A percentile compares a stretch with the other conserved stretches of the same genome.
Evolutionary conservation across 2,113 vertebrate genomes (phyloP).

Genomic region (Pelobates fuscus): DNA sequence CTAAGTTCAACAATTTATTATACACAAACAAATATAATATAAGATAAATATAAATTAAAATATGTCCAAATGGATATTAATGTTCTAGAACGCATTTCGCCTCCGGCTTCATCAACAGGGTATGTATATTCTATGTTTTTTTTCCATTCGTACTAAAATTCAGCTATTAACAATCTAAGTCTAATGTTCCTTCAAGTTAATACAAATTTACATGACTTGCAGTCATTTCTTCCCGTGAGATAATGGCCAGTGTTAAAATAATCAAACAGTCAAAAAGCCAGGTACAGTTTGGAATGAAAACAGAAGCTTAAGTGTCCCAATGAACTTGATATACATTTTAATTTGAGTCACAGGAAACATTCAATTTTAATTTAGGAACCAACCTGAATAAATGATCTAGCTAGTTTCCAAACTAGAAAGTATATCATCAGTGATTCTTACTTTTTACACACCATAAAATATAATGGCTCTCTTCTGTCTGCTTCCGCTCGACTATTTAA

Average conservation of each 20-base stretch:
- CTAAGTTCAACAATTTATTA: too few relatives aligned
- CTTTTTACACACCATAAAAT: slow-evolving; percentile 33
- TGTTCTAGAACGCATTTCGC: too few relatives aligned
- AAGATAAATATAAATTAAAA: too few relatives aligned
- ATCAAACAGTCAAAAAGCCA: background rate
- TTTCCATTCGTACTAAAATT: too few relatives aligned
- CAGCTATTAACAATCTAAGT: too few relatives aligned
- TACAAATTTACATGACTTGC: too few relatives aligned
- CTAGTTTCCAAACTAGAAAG: slow-evolving; percentile 14
- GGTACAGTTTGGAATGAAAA: background rate
- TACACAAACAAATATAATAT: too few relatives aligned
- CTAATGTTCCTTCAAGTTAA: too few relatives aligned
- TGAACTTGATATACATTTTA: slow-evolving; percentile 19
- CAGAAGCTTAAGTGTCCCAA: background rate
- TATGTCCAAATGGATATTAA: too few relatives aligned
- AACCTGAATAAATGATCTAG: slow-evolving; percentile 2
- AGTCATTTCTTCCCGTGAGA: background rate
- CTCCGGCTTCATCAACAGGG: too few relatives aligned
- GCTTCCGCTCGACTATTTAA: slow-evolving; percentile 6
- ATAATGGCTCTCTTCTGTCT: slow-evolving; percentile 12
- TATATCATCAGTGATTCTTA: slow-evolving; percentile 19
- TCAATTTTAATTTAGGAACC: slow-evolving; percentile 9
- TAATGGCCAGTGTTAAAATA: slow-evolving; percentile 16
- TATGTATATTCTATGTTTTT: too few relatives aligned
- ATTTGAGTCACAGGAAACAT: slow-evolving; percentile 4